Evolutionary conservation across 2,888 invertebrate species (phyloP), one percentile per base, ranked within the genome.

Genomic region (Pheosia tremula): DNA sequence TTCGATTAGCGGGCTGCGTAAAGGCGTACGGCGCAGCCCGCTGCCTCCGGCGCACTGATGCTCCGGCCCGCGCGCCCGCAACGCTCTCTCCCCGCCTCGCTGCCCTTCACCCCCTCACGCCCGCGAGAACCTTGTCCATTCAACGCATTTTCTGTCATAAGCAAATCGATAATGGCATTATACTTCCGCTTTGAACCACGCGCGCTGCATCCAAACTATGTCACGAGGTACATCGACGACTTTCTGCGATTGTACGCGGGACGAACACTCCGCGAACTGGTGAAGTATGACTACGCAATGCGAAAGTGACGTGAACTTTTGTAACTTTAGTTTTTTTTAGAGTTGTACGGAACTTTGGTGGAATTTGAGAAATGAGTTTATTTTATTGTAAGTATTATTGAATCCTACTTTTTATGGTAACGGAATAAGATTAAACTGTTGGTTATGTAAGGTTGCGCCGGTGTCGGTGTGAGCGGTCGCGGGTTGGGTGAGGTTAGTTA

Each of bases 131-230:
- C 87, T 83, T 82, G 82, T 88, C 89, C 92, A 93, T 93, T 93
- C 93, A 93, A 91, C 88, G 91, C 91, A 91, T 90, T 89, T 89
- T 90, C 91, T 91, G 93, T 92, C 91, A 90, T 92, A 91, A 89
- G 90, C 89, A 86, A 91, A 93, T 93, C 93, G 91, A 93, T 93
- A 93, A 91, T 92, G 89, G 88, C 93, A 93, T 90, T 91, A 88
- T 87, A 90, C 91, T 93, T 93, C 93, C 93, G 93, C 84, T 85
- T 88, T 82, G 80, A 84, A 87, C 84, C 87, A 90, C 90, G 89
- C 89, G 88, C 87, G 85, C 73, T 90, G 90, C 91, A 90, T 86
- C 87, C 83, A 79, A 87, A 88, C 82, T 87, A 84, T 84, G 87
- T 85, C 87, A 87, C 81, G 53, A 77, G 78, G 78, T 80, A 81